Conservation (phyloP, 2,113 vertebrate genomes). For the Abramis brama region DNA sequence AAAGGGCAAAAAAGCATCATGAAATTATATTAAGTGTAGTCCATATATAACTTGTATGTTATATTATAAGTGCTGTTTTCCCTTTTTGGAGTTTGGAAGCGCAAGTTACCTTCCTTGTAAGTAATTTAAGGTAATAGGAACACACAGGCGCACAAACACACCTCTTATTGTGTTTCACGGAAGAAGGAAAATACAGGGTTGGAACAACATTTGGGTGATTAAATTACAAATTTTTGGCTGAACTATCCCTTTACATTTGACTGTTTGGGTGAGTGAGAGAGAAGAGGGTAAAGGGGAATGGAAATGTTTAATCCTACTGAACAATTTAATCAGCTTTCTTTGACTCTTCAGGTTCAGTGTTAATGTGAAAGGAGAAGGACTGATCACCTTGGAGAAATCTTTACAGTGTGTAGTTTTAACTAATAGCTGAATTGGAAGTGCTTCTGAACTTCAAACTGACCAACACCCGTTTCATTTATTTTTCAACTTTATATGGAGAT, state of each 20-base stretch:
- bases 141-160: background rate
- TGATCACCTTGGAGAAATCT: background rate
- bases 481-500: background rate
- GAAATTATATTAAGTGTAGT: background rate
- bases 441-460: background rate
- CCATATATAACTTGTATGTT: background rate
- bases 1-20: background rate
- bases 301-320: constrained; percentile 35
- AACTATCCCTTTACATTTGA: background rate
- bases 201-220: background rate
- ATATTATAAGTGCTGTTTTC: background rate
- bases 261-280: background rate
- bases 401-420: constrained; percentile 24
- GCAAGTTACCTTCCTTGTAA: background rate
- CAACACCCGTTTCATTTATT: background rate
- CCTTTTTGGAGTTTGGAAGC: background rate
- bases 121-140: too few species aligned
- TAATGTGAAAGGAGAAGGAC: background rate
- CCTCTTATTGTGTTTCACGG: background rate
- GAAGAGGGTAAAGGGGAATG: background rate
- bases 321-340: constrained; percentile 22
- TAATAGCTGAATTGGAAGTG: background rate
- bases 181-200: background rate
- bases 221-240: background rate
- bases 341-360: constrained; percentile 1